Conservation (phyloP, 2,888 invertebrate species). For the Cheilosia impressa region DNA sequence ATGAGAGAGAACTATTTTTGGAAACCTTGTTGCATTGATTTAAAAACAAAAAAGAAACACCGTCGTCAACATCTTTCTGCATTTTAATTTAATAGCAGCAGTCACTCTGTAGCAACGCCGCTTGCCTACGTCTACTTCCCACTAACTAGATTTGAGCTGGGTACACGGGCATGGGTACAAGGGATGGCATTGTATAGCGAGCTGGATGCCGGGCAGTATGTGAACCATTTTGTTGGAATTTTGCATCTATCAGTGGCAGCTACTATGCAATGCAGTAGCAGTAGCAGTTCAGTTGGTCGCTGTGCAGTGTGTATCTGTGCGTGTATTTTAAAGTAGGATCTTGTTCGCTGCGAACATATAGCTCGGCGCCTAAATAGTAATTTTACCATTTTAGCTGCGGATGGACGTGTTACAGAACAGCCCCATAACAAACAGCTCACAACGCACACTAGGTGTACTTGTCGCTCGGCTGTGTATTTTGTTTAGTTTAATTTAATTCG, state of each 20-base stretch:
- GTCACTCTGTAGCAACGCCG: not conserved
- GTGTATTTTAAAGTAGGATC: conserved; percentile 18
- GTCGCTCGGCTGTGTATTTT: conserved; percentile 28
- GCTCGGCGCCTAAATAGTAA: conserved; percentile 68
- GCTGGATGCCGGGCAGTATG: conserved; percentile 36
- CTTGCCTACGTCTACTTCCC: conserved; percentile 17
- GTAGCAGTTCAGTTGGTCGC: conserved; percentile 26
- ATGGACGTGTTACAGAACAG: conserved; percentile 61
- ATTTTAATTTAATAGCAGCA: conserved; percentile 41
- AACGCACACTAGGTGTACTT: conserved; percentile 48
- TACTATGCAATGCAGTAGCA: not conserved
- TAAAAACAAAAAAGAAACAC: conserved; percentile 21
- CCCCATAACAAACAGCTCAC: conserved; percentile 45
- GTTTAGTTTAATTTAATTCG: conserved; percentile 23
- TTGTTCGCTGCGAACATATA: conserved; percentile 28
- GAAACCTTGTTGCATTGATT: conserved; percentile 69
- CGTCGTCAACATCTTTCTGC: conserved; percentile 56
- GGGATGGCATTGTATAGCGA: not conserved
- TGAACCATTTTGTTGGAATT: conserved; percentile 52
- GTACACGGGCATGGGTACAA: not conserved
- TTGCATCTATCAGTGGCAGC: conserved; percentile 48
- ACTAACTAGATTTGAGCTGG: conserved; percentile 19
- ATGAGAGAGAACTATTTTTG: conserved; percentile 48
- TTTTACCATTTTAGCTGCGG: conserved; percentile 58
- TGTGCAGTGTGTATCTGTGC: conserved; percentile 44